Evolutionary conservation across 2,888 invertebrate genomes (phyloP), one percentile per base, ranked within the genome.

Genomic region (Nycteola revayana): DNA sequence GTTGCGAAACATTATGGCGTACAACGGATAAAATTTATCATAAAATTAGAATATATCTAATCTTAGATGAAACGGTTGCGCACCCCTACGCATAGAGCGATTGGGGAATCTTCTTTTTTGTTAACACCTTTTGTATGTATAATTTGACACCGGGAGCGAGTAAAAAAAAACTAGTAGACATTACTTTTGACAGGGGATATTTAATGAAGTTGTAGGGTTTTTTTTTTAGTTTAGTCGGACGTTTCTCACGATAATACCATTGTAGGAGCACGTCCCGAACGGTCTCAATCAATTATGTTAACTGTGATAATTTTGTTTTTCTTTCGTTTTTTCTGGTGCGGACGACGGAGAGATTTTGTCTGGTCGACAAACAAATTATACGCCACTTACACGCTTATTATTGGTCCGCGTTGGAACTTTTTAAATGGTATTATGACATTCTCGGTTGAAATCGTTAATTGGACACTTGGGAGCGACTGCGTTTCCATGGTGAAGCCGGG

Each of bases 121-220:
- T 87, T 86, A 79, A 87, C 88, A 87, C 87, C 87, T 87, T 85
- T 86, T 85, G 83, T 83, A 80, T 72, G 74, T 82, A 85, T 86
- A 86, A 87, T 87, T 86, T 82, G 83, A 87, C 81, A 85, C 83
- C 83, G 77, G 86, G 80, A 84, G 82, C 80, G 77, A 70, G 75
- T 62, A 76, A 83, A 83, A n/a, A n/a, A 70, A 84, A 83, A 78
- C 69, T 75, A 78, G 79, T 85, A 80, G 77, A 83, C 82, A 85
- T 85, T 85, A 82, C 76, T 71, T 80, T 84, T 85, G 87, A 88
- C 87, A 86, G 83, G 81, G 81, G 85, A 75, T 86, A 87, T 82
- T 86, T 86, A 86, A 88, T 86, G 86, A 85, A 87, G 86, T 81
- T 74, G 81, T 88, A 61, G 44, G 60, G 72, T 80, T 82, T 49